These are phyloP conservation scores for Cathartes aura DNA, from an alignment of 2,113 vertebrate genomes.

Conservation along the genomic window DNA sequence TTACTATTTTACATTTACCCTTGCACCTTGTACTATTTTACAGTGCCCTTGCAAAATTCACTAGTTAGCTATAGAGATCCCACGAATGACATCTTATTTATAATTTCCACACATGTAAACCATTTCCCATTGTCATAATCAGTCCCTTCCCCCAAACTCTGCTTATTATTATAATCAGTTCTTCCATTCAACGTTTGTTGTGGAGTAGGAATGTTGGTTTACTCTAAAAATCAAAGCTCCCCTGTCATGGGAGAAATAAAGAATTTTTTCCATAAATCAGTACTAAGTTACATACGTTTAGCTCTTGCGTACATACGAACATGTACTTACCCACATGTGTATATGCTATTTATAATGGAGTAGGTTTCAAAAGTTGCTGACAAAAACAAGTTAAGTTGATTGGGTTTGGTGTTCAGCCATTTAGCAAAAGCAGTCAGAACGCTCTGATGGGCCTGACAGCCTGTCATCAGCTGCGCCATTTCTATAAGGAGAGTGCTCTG, in stretches of 20 bases:
- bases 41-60: background rate
- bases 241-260: background rate
- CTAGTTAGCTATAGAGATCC: background rate
- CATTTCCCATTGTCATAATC: background rate
- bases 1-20: background rate
- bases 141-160: background rate
- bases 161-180: background rate
- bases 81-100: background rate
- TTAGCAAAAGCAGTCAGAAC: background rate
- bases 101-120: background rate
- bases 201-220: background rate
- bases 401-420: background rate
- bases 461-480: background rate
- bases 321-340: background rate
- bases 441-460: background rate
- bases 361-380: background rate
- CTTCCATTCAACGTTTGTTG: background rate
- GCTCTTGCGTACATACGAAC: rapidly evolving
- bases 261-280: background rate
- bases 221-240: background rate
- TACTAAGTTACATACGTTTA: background rate
- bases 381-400: background rate
- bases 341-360: background rate
- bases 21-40: background rate
- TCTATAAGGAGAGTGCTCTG: background rate